Percentiles rank a stretch among this genome's conserved stretches.
phyloP scores from a whole-genome alignment of 2,888 invertebrate species.

The Allolobophora icterica region DNA sequence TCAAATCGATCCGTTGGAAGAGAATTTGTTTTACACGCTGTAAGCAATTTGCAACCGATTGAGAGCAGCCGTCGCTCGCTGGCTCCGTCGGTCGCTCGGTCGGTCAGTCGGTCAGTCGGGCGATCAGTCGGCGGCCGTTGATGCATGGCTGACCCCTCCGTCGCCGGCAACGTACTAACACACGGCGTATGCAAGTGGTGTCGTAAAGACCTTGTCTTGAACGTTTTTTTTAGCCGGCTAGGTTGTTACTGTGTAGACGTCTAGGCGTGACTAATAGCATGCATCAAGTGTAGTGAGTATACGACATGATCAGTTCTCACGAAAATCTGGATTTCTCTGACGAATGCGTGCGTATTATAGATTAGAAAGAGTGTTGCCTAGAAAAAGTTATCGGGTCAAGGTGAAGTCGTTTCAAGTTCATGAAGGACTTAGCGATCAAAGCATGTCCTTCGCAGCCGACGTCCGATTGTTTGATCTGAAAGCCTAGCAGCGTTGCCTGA shows the following conservation, averaged over 20 bases:
- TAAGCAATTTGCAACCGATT: not conserved
- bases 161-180: not conserved
- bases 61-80: not conserved
- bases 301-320: not conserved
- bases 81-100: not conserved
- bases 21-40: constrained; percentile 22
- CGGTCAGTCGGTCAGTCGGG: not conserved
- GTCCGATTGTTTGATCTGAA: too few relatives aligned
- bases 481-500: too few relatives aligned
- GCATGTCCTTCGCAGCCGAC: too few relatives aligned
- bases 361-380: not conserved
- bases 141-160: not conserved
- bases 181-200: not conserved
- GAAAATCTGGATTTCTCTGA: not conserved
- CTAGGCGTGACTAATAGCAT: not conserved
- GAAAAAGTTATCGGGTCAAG: not conserved
- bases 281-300: not conserved
- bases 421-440: not conserved
- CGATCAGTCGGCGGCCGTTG: not conserved
- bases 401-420: not conserved
- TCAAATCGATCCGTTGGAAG: not conserved
- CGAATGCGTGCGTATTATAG: not conserved
- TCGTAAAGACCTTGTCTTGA: not conserved
- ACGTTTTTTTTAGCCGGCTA: not conserved
- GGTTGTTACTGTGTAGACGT: not conserved